These are phyloP conservation scores for Salvelinus namaycush DNA, from an alignment of 2,113 vertebrate genomes.

Conservation along the genomic window DNA sequence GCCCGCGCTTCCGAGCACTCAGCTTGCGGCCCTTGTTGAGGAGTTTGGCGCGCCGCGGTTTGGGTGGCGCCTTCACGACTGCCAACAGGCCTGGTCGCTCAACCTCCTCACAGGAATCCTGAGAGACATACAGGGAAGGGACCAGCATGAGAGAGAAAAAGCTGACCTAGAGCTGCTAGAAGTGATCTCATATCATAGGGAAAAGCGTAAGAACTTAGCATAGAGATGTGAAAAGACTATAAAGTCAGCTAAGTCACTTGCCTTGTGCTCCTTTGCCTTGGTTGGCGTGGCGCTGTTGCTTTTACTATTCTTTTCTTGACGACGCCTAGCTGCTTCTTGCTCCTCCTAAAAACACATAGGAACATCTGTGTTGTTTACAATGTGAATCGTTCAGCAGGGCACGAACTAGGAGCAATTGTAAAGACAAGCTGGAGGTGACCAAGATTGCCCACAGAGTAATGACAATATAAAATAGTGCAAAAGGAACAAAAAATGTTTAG, in stretches of 20 bases:
- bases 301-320: slow-evolving; percentile 90
- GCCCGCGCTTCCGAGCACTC: slow-evolving; percentile 90
- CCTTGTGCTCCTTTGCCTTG: slow-evolving; percentile 89
- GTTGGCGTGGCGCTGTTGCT: slow-evolving; percentile 94
- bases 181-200: background rate
- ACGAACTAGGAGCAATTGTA: slow-evolving; percentile 41
- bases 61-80: slow-evolving; percentile 83
- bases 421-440: no score
- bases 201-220: no score
- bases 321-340: slow-evolving; percentile 92
- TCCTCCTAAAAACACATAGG: slow-evolving; percentile 82
- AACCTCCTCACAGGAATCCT: slow-evolving; percentile 92
- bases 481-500: slow-evolving; percentile 49
- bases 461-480: background rate
- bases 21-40: slow-evolving; percentile 90
- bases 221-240: background rate
- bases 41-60: slow-evolving; percentile 84
- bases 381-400: background rate
- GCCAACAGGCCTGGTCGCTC: slow-evolving; percentile 77
- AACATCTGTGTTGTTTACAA: background rate
- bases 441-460: background rate
- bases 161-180: slow-evolving; percentile 83
- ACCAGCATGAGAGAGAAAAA: background rate
- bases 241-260: slow-evolving; percentile 13
- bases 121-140: slow-evolving; percentile 16